Evolutionary conservation across 2,888 invertebrate genomes (phyloP), one percentile per base, ranked within the genome.

Genomic region (Hedychridium roseum): DNA sequence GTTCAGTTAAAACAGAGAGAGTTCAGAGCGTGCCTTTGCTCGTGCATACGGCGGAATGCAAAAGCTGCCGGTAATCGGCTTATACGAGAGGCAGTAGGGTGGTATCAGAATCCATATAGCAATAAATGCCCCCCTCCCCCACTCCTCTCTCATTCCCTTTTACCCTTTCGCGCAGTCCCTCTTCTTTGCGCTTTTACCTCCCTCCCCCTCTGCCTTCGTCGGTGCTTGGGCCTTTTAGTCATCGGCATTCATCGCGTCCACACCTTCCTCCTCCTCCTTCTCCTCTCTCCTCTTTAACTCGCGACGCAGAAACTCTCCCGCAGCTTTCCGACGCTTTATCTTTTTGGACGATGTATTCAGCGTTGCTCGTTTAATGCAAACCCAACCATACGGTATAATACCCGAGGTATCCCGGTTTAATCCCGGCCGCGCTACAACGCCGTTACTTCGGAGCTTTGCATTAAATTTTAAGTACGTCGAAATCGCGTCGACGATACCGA

Each of bases 401-500:
- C 45, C 42, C 16, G 23, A 23, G 36, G 38, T 21, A 44, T 44
- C 43, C 41, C 42, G 42, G 18, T 46, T 54, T 62, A 63, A 60
- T 60, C 63, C 53, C 36, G 30, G 55, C 35, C 35, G 17, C 20
- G 31, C 45, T 43, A 50, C 54, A 57, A 55, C 63, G 49, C 41
- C 36, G 48, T 23, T 49, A 57, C 50, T 53, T 43, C 34, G 27
- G 48, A 32, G 63, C 55, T 60, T 51, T 55, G 50, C 55, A 54
- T 63, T 53, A 63, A 63, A 63, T 53, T 63, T 62, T 60, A 60
- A 63, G 50, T 54, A 63, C 60, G 60, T 60, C 55, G 55, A 55
- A 51, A 60, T 60, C 57, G 57, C 43, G 51, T 36, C 16, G 38
- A 31, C 37, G 39, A 48, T 38, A 18, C 14, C 39, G 6, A 23